Evolutionary conservation across 2,113 vertebrate genomes (phyloP), one percentile per base, ranked within the genome.

Genomic region (Cinclus cinclus): DNA sequence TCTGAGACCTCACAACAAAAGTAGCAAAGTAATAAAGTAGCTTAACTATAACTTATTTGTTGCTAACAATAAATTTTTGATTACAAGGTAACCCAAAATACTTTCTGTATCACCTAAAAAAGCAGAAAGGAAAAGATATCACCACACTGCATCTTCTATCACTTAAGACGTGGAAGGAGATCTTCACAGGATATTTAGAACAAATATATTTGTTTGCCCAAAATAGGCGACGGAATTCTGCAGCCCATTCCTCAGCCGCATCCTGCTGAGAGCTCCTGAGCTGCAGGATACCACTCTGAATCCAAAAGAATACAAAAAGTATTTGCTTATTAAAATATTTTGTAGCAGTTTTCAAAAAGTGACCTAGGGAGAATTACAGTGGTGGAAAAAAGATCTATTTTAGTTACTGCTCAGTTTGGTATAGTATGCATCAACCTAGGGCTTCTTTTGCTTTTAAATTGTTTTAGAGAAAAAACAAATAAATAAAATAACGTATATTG

Each of bases 301-400:
- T 84, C 49, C 49, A 94, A 92, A 79, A 87, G 73, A 93, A 92
- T 78, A 90, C 21, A 87, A 71, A 92, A 95, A 89, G 19, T 69
- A 84, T 92, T 92, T 96, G 59, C 87, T 96, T 94, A 89, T 89
- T 92, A 79, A 92, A 95, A 94, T 60, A 67, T 46, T 47, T 80
- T 89, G 46, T 21, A 91, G 33, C 39, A 84, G 62, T 89, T 96
- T 96, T 91, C 60, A 82, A 82, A 49, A 84, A 69, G 41, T 75
- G 56, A 89, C 41, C 67, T 63, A 89, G 70, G 30, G 77, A 93
- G 70, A 89, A 58, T 77, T 96, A 73, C 22, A 85, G 70, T 9
- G 5, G 50, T 63, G 20, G 44, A 62, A 87, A 77, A 90, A 73
- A 44, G 31, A 75, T 83, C 70, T 94, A 60, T 85, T 96, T 94